A percentile compares a stretch with the other conserved stretches of the same genome.
Conservation (phyloP, 2,113 vertebrate species). For the Epinephelus fuscoguttatus region DNA sequence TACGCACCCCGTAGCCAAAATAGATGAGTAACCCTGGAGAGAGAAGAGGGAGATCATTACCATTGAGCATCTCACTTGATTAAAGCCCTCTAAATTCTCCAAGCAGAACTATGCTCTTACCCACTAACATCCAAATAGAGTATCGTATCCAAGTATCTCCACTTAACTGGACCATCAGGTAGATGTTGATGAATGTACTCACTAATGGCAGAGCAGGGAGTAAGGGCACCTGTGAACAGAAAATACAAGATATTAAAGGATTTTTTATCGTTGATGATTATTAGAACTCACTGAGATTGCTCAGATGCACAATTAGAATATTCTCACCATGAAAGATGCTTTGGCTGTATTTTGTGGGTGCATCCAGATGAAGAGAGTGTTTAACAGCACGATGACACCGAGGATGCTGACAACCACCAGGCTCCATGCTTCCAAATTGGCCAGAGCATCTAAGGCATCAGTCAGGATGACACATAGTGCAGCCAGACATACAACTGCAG, state of each 20-base stretch:
- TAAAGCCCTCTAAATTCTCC: neutral
- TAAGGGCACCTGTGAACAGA: conserved; percentile 85
- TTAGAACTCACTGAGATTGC: neutral
- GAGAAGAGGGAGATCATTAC: neutral
- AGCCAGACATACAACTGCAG: conserved; percentile 78
- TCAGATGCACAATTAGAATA: neutral
- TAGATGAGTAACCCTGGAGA: conserved; percentile 88
- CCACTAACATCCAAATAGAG: conserved; percentile 87
- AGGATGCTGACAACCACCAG: conserved; percentile 77
- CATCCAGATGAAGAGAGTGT: conserved; percentile 83
- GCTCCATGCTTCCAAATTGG: conserved; percentile 76
- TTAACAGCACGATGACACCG: conserved; percentile 72
- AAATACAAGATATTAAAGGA: neutral
- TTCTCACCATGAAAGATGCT: conserved; percentile 88
- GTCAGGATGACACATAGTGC: conserved; percentile 77
- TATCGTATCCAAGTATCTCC: conserved; percentile 86
- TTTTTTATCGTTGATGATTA: neutral
- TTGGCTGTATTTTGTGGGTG: conserved; percentile 86
- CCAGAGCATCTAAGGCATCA: conserved; percentile 75
- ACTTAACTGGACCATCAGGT: conserved; percentile 87
- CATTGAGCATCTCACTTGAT: neutral
- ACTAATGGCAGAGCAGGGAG: conserved; percentile 86
- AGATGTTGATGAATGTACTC: conserved; percentile 86
- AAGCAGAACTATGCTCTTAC: conserved; percentile 74
- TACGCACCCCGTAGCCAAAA: conserved; percentile 86